These are phyloP conservation scores for Drosophila watanabei DNA, from an alignment of 1,140 invertebrate genomes.

Conservation along the genomic window DNA sequence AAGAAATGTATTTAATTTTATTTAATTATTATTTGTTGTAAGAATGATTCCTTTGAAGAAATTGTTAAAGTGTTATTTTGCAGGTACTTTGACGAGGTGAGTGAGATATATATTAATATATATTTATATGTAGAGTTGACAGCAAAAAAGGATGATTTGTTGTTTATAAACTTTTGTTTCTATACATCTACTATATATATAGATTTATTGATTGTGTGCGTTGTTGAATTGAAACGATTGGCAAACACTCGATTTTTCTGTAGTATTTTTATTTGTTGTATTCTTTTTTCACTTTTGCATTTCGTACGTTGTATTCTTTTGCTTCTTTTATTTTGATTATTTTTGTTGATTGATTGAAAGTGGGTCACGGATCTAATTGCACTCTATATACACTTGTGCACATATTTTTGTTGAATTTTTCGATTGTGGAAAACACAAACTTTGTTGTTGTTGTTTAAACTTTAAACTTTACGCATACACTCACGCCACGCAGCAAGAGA, in stretches of 20 bases:
- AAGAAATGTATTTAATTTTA: conserved; percentile 35
- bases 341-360: conserved; percentile 34
- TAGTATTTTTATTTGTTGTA: conserved; percentile 3
- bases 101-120: conserved; percentile 56
- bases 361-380: conserved; percentile 54
- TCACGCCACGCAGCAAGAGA: conserved; percentile 77
- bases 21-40: conserved; percentile 23
- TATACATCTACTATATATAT: conserved; percentile 32
- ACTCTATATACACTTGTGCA: conserved; percentile 31
- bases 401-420: conserved; percentile 15
- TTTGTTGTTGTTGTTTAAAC: conserved; percentile 36
- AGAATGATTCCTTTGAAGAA: conserved; percentile 34
- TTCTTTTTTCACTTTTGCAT: conserved; percentile 26
- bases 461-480: conserved; percentile 32
- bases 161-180: conserved; percentile 49
- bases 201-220: conserved; percentile 58
- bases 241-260: conserved; percentile 38
- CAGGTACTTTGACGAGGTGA: conserved; percentile 80
- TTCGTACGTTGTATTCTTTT: conserved; percentile 2
- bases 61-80: conserved; percentile 46
- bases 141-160: conserved; percentile 55
- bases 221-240: conserved; percentile 56
- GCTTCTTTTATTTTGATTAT: conserved; percentile 13
- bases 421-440: conserved; percentile 25
- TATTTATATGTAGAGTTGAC: conserved; percentile 45